Evolutionary conservation across 2,113 vertebrate species (phyloP).

Genomic region (Agapornis roseicollis): DNA sequence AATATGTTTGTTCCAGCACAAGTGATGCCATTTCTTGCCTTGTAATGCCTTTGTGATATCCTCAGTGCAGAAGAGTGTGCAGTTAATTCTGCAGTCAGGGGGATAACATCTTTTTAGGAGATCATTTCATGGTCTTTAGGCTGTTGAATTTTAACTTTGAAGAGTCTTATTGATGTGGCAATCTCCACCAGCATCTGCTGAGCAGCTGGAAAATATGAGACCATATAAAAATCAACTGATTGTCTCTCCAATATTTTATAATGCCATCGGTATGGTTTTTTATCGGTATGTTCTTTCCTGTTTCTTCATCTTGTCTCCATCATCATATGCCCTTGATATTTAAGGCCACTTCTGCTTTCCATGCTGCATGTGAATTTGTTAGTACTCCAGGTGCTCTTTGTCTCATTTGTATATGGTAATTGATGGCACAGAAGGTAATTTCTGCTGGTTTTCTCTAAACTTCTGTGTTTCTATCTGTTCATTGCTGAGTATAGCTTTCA

Average conservation of each 20-base stretch:
- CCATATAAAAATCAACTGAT: conserved; percentile 13
- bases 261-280: conserved; percentile 14
- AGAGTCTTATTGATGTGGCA: conserved; percentile 57
- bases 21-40: not conserved
- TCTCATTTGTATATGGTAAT: conserved; percentile 22
- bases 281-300: not conserved
- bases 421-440: conserved; percentile 10
- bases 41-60: not conserved
- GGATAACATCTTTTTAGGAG: conserved; percentile 32
- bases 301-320: conserved; percentile 5
- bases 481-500: not conserved
- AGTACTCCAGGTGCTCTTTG: conserved; percentile 1
- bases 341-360: conserved; percentile 1
- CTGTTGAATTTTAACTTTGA: conserved; percentile 49
- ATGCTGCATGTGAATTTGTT: not conserved
- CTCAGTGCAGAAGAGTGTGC: not conserved
- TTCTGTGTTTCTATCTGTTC: conserved; percentile 16
- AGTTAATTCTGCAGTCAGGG: conserved; percentile 9
- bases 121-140: conserved; percentile 63
- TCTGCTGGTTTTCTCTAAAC: not conserved
- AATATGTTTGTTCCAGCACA: not conserved
- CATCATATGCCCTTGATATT: conserved; percentile 13
- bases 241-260: not conserved
- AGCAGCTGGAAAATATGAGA: conserved; percentile 63
- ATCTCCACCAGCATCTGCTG: conserved; percentile 20